Conservation (phyloP, 2,113 vertebrate genomes). For the Rousettus leschenaultii region DNA sequence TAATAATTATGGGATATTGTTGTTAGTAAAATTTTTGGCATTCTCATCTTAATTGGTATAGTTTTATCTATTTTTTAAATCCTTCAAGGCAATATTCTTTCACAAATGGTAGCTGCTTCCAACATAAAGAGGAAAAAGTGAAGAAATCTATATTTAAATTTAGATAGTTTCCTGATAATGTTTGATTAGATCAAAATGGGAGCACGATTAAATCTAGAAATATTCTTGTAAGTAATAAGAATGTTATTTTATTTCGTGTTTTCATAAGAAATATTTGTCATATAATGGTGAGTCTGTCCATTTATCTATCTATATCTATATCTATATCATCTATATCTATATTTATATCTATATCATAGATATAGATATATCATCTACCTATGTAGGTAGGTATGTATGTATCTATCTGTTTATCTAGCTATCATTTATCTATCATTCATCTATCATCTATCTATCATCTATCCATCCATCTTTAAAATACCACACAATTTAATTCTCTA, state of each 20-base stretch:
- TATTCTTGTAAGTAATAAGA: neutral
- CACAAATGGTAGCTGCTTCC: neutral
- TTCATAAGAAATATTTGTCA: neutral
- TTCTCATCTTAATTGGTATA: neutral
- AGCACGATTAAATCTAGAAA: neutral
- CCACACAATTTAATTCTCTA: neutral
- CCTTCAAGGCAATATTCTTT: neutral
- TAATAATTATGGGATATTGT: neutral
- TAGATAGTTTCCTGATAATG: neutral
- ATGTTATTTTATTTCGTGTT: neutral
- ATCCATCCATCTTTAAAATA: neutral
- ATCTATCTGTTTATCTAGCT: neutral
- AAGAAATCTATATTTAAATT: neutral
- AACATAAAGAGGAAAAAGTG: neutral
- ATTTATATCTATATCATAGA: neutral
- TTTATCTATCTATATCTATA: neutral
- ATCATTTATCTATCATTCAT: neutral
- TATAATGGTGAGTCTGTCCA: neutral
- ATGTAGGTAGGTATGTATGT: neutral
- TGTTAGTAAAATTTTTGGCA: neutral
- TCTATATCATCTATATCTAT: too few species aligned
- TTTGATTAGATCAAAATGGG: neutral
- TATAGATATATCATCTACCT: neutral
- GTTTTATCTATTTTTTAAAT: neutral
- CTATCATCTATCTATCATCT: neutral